A percentile compares a stretch with the other conserved stretches of the same genome.
These are phyloP conservation scores for Peromyscus leucopus DNA, from an alignment of 2,113 vertebrate species.

Conservation along the genomic window DNA sequence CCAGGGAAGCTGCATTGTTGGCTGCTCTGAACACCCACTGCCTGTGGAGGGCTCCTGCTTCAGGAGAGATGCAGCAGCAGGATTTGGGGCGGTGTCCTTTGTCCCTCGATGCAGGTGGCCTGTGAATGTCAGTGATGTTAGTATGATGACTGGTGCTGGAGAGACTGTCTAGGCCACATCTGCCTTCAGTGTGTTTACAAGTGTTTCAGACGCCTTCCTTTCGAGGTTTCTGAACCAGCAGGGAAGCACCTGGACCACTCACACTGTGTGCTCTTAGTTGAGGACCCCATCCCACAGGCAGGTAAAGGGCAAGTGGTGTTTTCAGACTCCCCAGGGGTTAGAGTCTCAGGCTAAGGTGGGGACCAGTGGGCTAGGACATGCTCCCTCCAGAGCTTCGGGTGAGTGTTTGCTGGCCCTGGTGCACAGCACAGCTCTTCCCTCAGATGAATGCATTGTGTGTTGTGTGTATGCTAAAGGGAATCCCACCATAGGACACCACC, in stretches of 20 bases:
- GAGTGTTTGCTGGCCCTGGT: background rate
- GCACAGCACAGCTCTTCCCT: background rate
- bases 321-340: too few relatives aligned
- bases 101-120: background rate
- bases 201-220: background rate
- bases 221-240: background rate
- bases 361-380: background rate
- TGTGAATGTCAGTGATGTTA: background rate
- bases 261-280: background rate
- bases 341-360: background rate
- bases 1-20: background rate
- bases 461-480: background rate
- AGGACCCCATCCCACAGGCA: background rate
- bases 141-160: background rate
- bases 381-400: background rate
- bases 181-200: background rate
- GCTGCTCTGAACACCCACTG: background rate
- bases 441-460: background rate
- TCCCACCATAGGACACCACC: background rate
- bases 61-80: background rate
- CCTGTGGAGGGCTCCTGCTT: background rate
- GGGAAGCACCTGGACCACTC: background rate
- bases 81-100: background rate
- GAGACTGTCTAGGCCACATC: background rate
- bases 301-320: background rate